These are phyloP conservation scores for Anhinga rufa DNA, from an alignment of 2,113 vertebrate species.

Conservation along the genomic window DNA sequence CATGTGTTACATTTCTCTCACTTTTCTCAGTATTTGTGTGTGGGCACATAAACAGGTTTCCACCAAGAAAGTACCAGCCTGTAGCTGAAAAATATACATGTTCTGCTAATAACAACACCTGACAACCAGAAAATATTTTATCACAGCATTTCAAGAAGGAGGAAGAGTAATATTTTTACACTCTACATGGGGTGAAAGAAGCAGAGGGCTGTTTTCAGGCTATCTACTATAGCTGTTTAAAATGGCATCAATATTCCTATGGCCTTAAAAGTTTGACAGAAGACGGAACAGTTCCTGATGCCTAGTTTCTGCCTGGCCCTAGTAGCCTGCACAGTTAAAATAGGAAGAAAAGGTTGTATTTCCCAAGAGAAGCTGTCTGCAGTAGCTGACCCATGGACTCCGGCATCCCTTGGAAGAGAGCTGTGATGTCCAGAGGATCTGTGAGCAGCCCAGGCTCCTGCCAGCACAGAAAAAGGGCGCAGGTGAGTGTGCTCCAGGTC, in stretches of 20 bases:
- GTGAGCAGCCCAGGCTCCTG: background rate
- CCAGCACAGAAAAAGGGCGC: background rate
- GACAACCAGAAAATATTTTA: background rate
- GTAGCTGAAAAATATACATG: background rate
- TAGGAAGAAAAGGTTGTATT: background rate
- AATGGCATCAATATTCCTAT: background rate
- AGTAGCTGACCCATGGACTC: background rate
- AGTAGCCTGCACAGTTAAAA: background rate
- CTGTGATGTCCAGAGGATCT: background rate
- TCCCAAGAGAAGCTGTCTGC: background rate
- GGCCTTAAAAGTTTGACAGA: background rate
- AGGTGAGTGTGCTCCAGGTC: rapidly evolving
- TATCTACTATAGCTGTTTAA: background rate
- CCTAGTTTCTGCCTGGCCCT: background rate
- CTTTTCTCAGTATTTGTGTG: background rate
- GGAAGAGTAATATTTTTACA: background rate
- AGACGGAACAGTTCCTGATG: background rate
- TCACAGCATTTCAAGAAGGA: background rate
- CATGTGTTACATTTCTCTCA: background rate
- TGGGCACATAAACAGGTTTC: background rate
- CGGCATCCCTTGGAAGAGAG: background rate
- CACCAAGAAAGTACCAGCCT: background rate
- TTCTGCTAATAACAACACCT: background rate
- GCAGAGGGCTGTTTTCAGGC: background rate
- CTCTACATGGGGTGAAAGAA: background rate